phyloP scores from a whole-genome alignment of 2,797 vertebrate genomes.

The Rhabdomys pumilio region DNA sequence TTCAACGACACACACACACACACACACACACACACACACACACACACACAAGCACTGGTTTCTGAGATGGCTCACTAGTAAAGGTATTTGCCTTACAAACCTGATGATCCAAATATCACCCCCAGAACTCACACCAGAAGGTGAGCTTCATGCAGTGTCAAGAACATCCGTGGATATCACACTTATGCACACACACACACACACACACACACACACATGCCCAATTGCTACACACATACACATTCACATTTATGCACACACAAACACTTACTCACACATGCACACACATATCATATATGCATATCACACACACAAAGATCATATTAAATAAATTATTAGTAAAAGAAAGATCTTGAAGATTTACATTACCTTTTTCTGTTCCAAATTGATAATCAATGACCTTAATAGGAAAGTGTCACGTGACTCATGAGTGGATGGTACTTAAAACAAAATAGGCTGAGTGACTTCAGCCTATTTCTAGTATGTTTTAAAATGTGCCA shows the following conservation, averaged over 20 bases:
- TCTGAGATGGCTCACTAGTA: not conserved
- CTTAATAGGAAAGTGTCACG: not conserved
- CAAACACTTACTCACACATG: not conserved
- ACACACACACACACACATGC: not conserved
- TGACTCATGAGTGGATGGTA: not conserved
- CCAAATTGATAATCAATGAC: not conserved
- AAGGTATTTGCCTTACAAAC: not conserved
- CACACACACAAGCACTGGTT: not conserved
- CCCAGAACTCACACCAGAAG: not conserved
- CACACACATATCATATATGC: not conserved
- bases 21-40: too few relatives aligned
- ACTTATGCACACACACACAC: not conserved
- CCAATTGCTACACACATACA: not conserved
- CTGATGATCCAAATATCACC: not conserved
- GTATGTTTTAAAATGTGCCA: not conserved
- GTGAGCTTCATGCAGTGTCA: not conserved
- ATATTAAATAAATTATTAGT: not conserved
- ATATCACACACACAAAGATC: not conserved
- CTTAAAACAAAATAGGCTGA: not conserved
- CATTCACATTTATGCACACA: not conserved
- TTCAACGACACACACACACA: not conserved
- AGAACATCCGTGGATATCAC: not conserved
- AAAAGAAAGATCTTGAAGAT: not conserved
- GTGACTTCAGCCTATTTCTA: not conserved
- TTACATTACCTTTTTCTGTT: not conserved